Percentiles rank a stretch among this genome's conserved stretches.
Evolutionary conservation across 2,797 vertebrate species (phyloP).

Genomic region (Xenopus petersii): DNA sequence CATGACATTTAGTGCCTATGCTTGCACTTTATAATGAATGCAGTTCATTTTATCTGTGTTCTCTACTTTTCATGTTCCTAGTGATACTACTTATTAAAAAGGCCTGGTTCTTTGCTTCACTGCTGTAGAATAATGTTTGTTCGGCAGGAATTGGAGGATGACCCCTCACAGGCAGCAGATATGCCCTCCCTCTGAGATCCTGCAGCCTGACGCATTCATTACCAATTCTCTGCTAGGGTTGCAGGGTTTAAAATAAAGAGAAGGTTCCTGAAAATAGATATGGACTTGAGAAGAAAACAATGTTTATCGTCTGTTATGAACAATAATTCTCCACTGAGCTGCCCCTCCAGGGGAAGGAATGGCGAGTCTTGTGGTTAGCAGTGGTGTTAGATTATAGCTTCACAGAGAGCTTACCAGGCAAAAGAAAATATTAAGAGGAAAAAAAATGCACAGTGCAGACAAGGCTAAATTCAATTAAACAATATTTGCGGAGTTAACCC

Average conservation of each 20-base stretch:
- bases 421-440: no score
- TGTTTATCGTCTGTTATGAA: not conserved
- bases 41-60: slow-evolving; percentile 22
- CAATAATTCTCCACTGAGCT: not conserved
- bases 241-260: slow-evolving; percentile 3
- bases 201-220: slow-evolving; percentile 5
- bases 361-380: not conserved
- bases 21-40: slow-evolving; percentile 29
- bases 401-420: not conserved
- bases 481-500: no score
- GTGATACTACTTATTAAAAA: slow-evolving; percentile 38
- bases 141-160: slow-evolving; percentile 2
- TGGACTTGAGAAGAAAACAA: not conserved
- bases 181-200: no score
- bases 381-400: not conserved
- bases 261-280: not conserved
- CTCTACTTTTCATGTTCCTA: slow-evolving; percentile 8
- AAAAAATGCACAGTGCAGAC: no score
- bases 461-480: no score
- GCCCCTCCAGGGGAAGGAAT: not conserved
- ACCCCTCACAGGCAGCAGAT: not conserved
- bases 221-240: not conserved
- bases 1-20: slow-evolving; percentile 33
- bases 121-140: slow-evolving; percentile 12
- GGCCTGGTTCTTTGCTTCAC: slow-evolving; percentile 12